Base-by-base conservation (phyloP, 2,113 vertebrate genomes). In the Bettongia penicillata region DNA sequence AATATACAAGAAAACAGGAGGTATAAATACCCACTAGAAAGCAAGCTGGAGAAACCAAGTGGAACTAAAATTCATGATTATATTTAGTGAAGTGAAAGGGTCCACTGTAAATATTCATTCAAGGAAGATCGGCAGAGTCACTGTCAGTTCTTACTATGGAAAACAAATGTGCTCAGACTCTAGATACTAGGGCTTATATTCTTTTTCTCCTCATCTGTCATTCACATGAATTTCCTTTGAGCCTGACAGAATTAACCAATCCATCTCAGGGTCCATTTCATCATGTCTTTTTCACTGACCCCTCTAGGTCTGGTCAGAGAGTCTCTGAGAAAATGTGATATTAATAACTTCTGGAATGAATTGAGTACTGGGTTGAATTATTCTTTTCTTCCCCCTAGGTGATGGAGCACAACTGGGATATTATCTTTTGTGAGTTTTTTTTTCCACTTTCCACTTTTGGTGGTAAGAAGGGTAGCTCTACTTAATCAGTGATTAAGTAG, bases 1-100 rank as follows among this genome's bases (percentile, higher is more conserved):
- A 53, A 93, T 50, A 55, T 93, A 89, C 57, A n/a, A 51, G 90
- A 61, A 89, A 95, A 26, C n/a, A 11, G 47, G 47, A 94, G 53
- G 93, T 94, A 93, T n/a, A 97, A 94, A 96, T 95, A 91, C 25
- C 89, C 89, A 50, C 51, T 90, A 53, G 94, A 95, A 50, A 55
- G 49, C 84, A 53, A 8, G 14, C 0, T 37, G 89, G 51, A 0
- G 0, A 89, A 90, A 93, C 12, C 50, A 91, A 94, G 49, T 90
- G 24, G 90, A 53, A 93, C 28, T 14, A 48, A 84, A 90, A 94
- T 90, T 89, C 91, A 93, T 0, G 22, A 57, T 2, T 55, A 28
- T 92, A 52, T 14, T 93, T 25, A 22, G 22, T 51, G 51, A 91
- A 57, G 31, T 50, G 48, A 92, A 90, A 0, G 3, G 22, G 25